A percentile compares a stretch with the other conserved stretches of the same genome.
phyloP scores from a whole-genome alignment of 2,113 vertebrate genomes.

The Perccottus glenii region DNA sequence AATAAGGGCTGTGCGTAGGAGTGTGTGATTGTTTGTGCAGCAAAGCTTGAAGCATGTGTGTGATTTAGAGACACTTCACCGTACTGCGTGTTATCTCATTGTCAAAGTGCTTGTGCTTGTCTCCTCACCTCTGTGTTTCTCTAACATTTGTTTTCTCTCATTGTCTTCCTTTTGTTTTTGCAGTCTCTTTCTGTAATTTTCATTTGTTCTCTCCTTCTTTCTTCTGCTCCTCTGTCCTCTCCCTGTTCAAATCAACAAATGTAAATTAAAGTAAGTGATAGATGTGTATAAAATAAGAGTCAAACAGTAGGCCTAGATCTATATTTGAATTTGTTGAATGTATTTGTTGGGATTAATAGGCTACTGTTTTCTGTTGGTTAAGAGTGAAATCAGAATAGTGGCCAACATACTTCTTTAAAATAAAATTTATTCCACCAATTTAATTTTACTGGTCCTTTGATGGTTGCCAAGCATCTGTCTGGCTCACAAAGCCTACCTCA shows the following conservation, averaged over 20 bases:
- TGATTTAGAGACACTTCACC: constrained; percentile 40
- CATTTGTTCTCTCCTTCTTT: constrained; percentile 67
- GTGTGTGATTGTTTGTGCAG: constrained; percentile 68
- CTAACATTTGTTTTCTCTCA: constrained; percentile 45
- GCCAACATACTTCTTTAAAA: background rate
- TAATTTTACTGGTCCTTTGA: constrained; percentile 9
- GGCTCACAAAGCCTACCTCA: constrained; percentile 53
- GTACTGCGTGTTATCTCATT: constrained; percentile 27
- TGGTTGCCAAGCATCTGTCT: background rate
- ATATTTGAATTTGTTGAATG: background rate
- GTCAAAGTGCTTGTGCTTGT: constrained; percentile 21
- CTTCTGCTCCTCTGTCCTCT: constrained; percentile 54
- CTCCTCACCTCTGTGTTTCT: constrained; percentile 71
- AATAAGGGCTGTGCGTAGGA: constrained; percentile 52
- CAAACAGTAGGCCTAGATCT: too few species aligned
- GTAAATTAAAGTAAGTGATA: background rate
- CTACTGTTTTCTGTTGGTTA: too few species aligned
- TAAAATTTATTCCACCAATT: constrained; percentile 7
- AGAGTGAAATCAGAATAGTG: too few species aligned
- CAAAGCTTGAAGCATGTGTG: constrained; percentile 56
- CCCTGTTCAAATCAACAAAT: constrained; percentile 63
- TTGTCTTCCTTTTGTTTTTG: constrained; percentile 66
- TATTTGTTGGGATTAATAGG: background rate
- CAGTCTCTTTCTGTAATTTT: constrained; percentile 60
- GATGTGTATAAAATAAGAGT: too few species aligned